Evolutionary conservation across 2,113 vertebrate genomes (phyloP).

Genomic region (Sisor rabdophorus): DNA sequence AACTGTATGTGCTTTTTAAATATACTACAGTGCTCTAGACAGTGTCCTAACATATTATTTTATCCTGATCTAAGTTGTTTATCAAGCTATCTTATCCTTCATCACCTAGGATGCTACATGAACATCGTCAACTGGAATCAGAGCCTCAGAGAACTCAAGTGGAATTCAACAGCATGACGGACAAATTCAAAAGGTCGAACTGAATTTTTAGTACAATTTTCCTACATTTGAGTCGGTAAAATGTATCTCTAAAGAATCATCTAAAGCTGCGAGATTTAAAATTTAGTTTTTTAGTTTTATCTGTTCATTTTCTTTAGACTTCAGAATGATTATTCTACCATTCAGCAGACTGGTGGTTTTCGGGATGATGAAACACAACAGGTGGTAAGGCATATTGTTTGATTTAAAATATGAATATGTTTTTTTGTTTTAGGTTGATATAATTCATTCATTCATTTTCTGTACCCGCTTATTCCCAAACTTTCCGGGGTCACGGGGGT

Average conservation of each 20-base stretch:
- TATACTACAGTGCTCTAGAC: not conserved
- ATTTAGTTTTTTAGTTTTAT: not conserved
- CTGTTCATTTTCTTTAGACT: conserved; percentile 59
- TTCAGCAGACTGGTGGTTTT: conserved; percentile 64
- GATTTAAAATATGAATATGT: not conserved
- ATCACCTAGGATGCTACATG: conserved; percentile 58
- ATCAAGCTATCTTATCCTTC: not conserved
- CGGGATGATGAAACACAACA: conserved; percentile 66
- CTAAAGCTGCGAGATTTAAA: not conserved
- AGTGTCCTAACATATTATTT: not conserved
- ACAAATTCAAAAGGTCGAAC: conserved; percentile 66
- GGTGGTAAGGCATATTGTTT: conserved; percentile 60
- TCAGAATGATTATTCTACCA: conserved; percentile 65
- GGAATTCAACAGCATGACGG: conserved; percentile 64
- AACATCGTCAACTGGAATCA: conserved; percentile 65
- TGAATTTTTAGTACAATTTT: not conserved
- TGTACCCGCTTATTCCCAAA: too few relatives aligned
- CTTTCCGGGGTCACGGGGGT: too few relatives aligned
- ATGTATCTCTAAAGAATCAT: not conserved
- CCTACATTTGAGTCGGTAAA: not conserved
- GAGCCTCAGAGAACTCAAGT: conserved; percentile 67
- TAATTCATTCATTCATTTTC: not conserved
- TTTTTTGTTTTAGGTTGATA: not conserved
- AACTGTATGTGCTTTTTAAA: not conserved
- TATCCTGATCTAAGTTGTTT: not conserved